Conservation (phyloP, 1,140 invertebrate species). For the Drosophila pandora region DNA sequence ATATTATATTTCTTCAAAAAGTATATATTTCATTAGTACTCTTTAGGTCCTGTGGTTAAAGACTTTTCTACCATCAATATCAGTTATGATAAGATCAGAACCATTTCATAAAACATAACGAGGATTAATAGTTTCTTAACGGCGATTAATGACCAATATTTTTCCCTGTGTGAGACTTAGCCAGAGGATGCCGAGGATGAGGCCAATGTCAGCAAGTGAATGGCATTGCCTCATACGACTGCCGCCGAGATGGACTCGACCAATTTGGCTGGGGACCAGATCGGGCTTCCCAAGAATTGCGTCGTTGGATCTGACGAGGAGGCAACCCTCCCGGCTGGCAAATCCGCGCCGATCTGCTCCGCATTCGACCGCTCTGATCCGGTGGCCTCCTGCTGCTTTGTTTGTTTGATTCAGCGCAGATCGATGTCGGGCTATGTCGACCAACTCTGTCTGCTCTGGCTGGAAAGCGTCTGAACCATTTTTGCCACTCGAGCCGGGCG, state of each 20-base stretch:
- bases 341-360: constrained; percentile 15
- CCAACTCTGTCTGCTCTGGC: constrained; percentile 25
- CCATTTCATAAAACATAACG: background rate
- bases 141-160: background rate
- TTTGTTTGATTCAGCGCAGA: constrained; percentile 63
- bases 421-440: constrained; percentile 60
- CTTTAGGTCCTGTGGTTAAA: no score
- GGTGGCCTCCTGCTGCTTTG: constrained; percentile 58
- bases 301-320: constrained; percentile 1
- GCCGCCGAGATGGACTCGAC: constrained; percentile 40
- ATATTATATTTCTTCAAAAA: no score
- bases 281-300: constrained; percentile 21
- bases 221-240: constrained; percentile 45
- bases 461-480: constrained; percentile 67
- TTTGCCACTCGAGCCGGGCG: constrained; percentile 31
- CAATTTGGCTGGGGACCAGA: constrained; percentile 34
- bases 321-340: constrained; percentile 4
- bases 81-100: background rate
- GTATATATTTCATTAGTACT: no score
- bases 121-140: background rate
- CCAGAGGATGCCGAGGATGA: constrained; percentile 29
- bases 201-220: constrained; percentile 67
- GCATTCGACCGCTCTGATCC: constrained; percentile 25
- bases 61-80: background rate
- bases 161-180: constrained; percentile 25